Evolutionary conservation across 1,140 invertebrate species (phyloP).

Genomic region (Paraescarpia echinospica): DNA sequence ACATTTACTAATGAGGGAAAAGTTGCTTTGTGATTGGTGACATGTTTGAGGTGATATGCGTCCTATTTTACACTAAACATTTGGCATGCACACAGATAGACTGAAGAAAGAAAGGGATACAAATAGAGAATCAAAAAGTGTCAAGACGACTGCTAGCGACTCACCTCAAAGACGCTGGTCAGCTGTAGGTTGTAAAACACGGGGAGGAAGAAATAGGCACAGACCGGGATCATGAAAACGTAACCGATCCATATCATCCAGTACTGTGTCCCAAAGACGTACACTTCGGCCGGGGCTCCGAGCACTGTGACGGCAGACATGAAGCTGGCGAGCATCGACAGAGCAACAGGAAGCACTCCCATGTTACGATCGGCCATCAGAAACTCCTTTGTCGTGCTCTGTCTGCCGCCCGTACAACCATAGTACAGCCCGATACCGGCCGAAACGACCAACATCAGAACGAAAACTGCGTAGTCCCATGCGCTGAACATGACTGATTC

Average conservation of each 20-base stretch:
- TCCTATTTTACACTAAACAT: too few species aligned
- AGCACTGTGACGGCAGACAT: constrained; percentile 86
- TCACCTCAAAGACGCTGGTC: constrained; percentile 55
- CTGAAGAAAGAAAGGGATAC: background rate
- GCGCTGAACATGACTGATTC: background rate
- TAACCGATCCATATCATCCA: constrained; percentile 42
- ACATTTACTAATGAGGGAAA: too few species aligned
- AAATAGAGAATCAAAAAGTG: background rate
- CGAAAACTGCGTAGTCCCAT: constrained; percentile 28
- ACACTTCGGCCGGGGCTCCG: constrained; percentile 80
- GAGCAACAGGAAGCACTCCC: constrained; percentile 50
- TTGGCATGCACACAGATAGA: background rate
- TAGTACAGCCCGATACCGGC: constrained; percentile 75
- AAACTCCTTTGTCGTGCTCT: constrained; percentile 81
- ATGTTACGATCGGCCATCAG: constrained; percentile 71
- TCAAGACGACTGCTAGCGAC: background rate
- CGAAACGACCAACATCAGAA: constrained; percentile 24
- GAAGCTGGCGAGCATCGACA: constrained; percentile 67
- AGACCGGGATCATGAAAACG: constrained; percentile 38
- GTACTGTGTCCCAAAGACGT: constrained; percentile 57
- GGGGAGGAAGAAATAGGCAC: constrained; percentile 47
- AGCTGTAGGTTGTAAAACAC: constrained; percentile 51
- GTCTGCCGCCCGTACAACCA: constrained; percentile 78
- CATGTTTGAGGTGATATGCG: too few species aligned
- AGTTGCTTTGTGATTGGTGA: too few species aligned